phyloP scores from a whole-genome alignment of 2,888 invertebrate genomes.

The Eledona agricola region DNA sequence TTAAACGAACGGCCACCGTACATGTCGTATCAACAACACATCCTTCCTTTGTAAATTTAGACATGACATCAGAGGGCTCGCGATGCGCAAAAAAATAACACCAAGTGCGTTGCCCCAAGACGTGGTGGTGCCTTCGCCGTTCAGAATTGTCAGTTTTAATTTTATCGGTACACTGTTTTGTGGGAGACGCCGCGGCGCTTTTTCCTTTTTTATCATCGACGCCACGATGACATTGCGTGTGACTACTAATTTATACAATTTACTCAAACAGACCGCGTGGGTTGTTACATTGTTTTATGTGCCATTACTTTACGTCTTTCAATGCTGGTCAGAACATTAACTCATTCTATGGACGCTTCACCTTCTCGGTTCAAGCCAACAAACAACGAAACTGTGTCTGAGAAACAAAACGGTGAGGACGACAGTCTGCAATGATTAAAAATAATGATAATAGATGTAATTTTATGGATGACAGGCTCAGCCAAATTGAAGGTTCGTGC shows the following conservation, averaged over 20 bases:
- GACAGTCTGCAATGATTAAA: no score
- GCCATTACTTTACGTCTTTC: conserved; percentile 35
- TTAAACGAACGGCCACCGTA: conserved; percentile 33
- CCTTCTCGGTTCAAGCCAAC: no score
- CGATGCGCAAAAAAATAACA: conserved; percentile 17
- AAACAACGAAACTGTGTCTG: no score
- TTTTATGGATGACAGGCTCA: no score
- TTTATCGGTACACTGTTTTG: no score
- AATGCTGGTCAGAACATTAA: no score
- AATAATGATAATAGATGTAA: no score
- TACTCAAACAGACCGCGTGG: conserved; percentile 43
- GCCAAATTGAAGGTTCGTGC: no score
- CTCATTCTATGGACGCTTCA: no score
- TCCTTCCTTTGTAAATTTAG: conserved; percentile 38
- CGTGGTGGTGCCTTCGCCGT: conserved; percentile 3
- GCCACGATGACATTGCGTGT: conserved; percentile 41
- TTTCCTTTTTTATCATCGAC: conserved; percentile 1
- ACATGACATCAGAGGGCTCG: conserved; percentile 36
- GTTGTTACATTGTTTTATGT: conserved; percentile 38
- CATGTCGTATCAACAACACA: conserved; percentile 27
- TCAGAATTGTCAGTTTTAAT: no score
- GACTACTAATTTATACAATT: conserved; percentile 43
- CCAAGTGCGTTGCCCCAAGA: conserved; percentile 23
- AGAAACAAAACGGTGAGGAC: no score
- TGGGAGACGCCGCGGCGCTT: no score